Percentiles rank a stretch among this genome's conserved stretches.
phyloP scores from a whole-genome alignment of 2,888 invertebrate genomes.

The Drosophila meridiana region DNA sequence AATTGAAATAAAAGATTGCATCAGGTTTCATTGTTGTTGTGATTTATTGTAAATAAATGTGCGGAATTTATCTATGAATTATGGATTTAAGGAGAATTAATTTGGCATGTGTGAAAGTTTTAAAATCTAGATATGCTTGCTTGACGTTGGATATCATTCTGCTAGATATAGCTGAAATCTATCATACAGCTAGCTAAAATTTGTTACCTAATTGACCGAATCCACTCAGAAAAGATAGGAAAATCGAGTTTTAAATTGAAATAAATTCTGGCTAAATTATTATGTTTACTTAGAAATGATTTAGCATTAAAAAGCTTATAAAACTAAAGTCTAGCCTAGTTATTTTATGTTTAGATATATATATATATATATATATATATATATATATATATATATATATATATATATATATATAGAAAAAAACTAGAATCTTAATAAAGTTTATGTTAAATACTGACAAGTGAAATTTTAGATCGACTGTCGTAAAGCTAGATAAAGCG shows the following conservation, averaged over 20 bases:
- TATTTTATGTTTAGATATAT: no score
- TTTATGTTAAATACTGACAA: no score
- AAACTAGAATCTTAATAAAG: neutral
- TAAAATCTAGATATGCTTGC: neutral
- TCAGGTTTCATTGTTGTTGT: constrained; percentile 7
- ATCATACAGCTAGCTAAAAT: neutral
- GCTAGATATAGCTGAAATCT: neutral
- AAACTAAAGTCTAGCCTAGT: neutral
- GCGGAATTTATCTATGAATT: neutral
- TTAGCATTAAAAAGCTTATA: neutral
- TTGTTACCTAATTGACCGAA: neutral
- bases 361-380: no score
- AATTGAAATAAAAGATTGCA: constrained; percentile 36
- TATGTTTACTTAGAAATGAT: neutral
- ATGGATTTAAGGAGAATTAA: neutral
- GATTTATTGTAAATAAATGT: neutral
- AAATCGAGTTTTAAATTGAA: neutral
- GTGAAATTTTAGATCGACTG: no score
- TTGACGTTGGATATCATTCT: neutral
- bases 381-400: no score
- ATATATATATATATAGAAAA: neutral
- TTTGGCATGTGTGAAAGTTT: neutral
- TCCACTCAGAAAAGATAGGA: neutral
- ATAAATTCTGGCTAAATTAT: neutral
- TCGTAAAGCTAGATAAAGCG: no score